Evolutionary conservation across 2,797 vertebrate genomes (phyloP).

Genomic region (Mionectes olivaceus): DNA sequence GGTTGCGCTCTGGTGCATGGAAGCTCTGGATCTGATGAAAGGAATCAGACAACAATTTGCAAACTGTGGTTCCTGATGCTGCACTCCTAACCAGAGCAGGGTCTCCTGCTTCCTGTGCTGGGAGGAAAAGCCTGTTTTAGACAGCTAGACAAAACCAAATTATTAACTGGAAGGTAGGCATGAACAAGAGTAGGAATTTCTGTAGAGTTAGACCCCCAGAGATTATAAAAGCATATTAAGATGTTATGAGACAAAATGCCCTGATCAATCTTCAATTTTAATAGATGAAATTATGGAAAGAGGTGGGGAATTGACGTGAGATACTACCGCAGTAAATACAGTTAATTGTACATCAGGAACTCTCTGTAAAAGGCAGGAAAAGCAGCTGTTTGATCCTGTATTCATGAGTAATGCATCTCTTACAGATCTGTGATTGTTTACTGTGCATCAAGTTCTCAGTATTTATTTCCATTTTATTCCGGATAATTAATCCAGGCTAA

Average conservation of each 20-base stretch:
- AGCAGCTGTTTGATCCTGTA: slow-evolving; percentile 8
- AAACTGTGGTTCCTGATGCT: background rate
- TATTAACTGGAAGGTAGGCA: background rate
- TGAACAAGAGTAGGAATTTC: background rate
- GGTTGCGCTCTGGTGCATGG: fast-evolving
- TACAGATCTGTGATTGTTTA: background rate
- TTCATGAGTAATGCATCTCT: background rate
- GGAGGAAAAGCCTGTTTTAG: background rate
- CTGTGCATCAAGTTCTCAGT: background rate
- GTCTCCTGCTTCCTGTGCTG: background rate
- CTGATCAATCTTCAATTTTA: background rate
- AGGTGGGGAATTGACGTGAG: background rate
- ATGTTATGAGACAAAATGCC: background rate
- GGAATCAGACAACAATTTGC: background rate
- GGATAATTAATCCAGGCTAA: background rate
- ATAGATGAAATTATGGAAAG: background rate
- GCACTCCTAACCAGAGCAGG: background rate
- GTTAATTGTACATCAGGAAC: background rate
- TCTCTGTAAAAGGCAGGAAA: slow-evolving; percentile 16
- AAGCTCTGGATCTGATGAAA: background rate
- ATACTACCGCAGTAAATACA: background rate
- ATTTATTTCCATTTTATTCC: background rate
- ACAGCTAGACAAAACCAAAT: background rate
- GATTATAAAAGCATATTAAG: background rate
- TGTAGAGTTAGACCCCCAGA: background rate